Conservation (phyloP, 1,140 invertebrate genomes). For the Anadara kagoshimensis region DNA sequence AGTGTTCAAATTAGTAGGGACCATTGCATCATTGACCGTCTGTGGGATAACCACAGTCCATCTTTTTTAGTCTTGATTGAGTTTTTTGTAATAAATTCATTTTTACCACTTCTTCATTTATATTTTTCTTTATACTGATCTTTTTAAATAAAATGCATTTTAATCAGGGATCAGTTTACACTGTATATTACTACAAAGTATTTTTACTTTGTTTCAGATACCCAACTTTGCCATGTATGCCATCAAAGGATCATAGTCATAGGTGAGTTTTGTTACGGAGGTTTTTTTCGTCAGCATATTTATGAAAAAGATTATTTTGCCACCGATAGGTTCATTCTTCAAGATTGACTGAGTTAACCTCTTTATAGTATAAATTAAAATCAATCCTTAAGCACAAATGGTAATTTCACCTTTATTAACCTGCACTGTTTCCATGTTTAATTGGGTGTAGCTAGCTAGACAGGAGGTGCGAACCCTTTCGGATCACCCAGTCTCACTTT, state of each 20-base stretch:
- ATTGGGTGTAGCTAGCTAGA: too few relatives aligned
- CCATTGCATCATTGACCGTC: too few relatives aligned
- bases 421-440: not conserved
- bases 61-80: too few relatives aligned
- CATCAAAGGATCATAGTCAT: constrained; percentile 82
- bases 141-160: not conserved
- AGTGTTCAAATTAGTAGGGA: too few relatives aligned
- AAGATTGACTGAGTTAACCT: not conserved
- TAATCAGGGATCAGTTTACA: not conserved
- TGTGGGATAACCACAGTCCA: too few relatives aligned
- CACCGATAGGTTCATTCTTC: not conserved
- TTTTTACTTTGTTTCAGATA: constrained; percentile 77
- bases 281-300: not conserved
- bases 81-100: not conserved
- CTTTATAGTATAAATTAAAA: not conserved
- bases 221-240: constrained; percentile 85
- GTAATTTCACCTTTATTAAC: not conserved
- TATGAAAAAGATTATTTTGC: not conserved
- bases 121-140: not conserved
- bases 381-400: not conserved
- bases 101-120: not conserved
- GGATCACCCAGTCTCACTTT: too few relatives aligned
- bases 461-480: too few relatives aligned
- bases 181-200: not conserved
- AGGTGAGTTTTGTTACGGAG: constrained; percentile 73